A percentile compares a stretch with the other conserved stretches of the same genome.
These are phyloP conservation scores for Esox lucius DNA, from an alignment of 2,797 vertebrate species.

Conservation along the genomic window DNA sequence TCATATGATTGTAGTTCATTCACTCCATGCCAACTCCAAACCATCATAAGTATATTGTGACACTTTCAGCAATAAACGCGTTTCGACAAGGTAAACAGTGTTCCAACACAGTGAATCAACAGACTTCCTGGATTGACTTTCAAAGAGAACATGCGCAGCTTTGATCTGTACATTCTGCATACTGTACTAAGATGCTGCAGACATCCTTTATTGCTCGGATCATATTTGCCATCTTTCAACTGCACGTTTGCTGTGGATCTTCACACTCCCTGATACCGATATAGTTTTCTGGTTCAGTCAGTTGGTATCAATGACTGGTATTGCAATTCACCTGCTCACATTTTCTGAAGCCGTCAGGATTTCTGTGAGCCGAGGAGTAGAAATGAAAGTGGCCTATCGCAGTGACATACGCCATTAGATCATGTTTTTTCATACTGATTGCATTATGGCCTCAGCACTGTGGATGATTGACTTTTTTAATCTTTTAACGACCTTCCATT, in stretches of 20 bases:
- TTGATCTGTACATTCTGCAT: constrained; percentile 11
- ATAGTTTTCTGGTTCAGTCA: neutral
- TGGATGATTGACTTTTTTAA: constrained; percentile 33
- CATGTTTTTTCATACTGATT: constrained; percentile 12
- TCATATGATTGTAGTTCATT: no score
- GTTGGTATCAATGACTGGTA: neutral
- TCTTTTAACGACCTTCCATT: constrained; percentile 26
- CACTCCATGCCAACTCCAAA: neutral
- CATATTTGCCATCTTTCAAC: neutral
- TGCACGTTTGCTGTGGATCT: neutral
- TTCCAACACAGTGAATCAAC: constrained; percentile 23
- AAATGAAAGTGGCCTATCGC: neutral
- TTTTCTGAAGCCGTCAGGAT: neutral
- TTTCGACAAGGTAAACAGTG: no score
- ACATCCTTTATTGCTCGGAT: constrained; percentile 18
- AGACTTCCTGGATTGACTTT: neutral
- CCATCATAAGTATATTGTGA: neutral
- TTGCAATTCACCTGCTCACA: neutral
- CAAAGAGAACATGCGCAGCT: neutral
- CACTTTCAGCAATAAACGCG: neutral
- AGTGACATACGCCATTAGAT: constrained; percentile 13
- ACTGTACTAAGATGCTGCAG: constrained; percentile 2
- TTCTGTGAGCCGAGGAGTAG: neutral
- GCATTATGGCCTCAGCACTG: constrained; percentile 12
- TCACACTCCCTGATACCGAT: neutral